A percentile compares a stretch with the other conserved stretches of the same genome.
Evolutionary conservation across 2,113 vertebrate species (phyloP).

Genomic region (Pituophis catenifer): DNA sequence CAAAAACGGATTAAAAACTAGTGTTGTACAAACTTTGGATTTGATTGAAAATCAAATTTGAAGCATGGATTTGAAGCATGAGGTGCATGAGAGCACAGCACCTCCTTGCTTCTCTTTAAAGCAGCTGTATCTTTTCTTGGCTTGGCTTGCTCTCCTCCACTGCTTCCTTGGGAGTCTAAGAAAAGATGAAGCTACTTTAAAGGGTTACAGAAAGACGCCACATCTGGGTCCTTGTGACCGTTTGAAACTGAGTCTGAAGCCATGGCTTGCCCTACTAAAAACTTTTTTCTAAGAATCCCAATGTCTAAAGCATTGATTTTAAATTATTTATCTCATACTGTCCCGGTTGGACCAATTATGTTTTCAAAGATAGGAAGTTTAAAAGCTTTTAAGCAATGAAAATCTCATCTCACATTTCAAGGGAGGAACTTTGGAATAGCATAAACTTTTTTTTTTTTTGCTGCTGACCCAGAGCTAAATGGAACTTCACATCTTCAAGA

Average conservation of each 20-base stretch:
- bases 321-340: background rate
- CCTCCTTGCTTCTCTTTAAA: background rate
- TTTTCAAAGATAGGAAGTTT: background rate
- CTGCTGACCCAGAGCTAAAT: background rate
- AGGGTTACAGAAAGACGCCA: background rate
- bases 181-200: background rate
- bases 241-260: background rate
- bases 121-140: background rate
- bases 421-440: background rate
- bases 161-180: background rate
- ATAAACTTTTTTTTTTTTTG: background rate
- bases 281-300: background rate
- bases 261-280: background rate
- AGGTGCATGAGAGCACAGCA: too few relatives aligned
- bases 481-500: background rate
- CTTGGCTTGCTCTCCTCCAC: background rate
- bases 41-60: background rate
- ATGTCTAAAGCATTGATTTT: background rate
- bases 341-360: background rate
- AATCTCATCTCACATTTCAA: background rate
- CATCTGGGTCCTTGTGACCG: background rate
- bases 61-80: too few relatives aligned
- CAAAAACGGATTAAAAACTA: background rate
- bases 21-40: background rate
- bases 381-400: background rate